A percentile compares a stretch with the other conserved stretches of the same genome.
Evolutionary conservation across 2,113 vertebrate species (phyloP).

Genomic region (Geococcyx californianus): DNA sequence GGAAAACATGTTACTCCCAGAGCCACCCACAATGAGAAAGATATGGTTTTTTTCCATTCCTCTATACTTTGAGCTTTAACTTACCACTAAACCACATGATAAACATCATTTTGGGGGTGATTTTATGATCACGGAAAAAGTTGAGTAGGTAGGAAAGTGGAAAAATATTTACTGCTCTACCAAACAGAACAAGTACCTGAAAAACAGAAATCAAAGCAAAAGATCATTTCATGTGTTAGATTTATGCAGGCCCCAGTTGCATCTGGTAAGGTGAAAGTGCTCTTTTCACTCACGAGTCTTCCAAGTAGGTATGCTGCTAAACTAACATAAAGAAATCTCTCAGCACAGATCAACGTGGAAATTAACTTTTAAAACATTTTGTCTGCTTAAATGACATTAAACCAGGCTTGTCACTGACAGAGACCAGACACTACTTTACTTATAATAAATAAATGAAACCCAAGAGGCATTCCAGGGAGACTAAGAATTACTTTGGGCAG

Average conservation of each 20-base stretch:
- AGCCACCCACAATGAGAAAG: neutral
- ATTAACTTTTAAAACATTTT: neutral
- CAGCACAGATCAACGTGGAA: neutral
- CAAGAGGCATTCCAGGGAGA: neutral
- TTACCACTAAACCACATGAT: constrained; percentile 99
- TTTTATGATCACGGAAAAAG: constrained; percentile 98
- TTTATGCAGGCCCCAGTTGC: rapidly evolving
- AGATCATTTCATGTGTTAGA: neutral
- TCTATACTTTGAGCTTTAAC: neutral
- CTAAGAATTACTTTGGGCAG: neutral
- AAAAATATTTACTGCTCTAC: constrained; percentile 95
- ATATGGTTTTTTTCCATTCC: neutral
- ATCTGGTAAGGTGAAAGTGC: neutral
- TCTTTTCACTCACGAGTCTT: neutral
- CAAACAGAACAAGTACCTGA: constrained; percentile 93
- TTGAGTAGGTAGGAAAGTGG: constrained; percentile 95
- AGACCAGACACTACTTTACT: neutral
- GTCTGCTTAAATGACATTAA: neutral
- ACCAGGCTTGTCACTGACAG: neutral
- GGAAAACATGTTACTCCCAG: neutral
- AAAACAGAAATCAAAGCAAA: constrained; percentile 10
- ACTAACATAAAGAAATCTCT: neutral
- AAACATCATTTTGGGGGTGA: constrained; percentile 99
- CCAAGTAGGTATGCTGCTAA: neutral
- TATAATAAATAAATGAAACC: neutral